These are phyloP conservation scores for Pangasius sanitwongsei DNA, from an alignment of 2,797 vertebrate species.

Conservation along the genomic window DNA sequence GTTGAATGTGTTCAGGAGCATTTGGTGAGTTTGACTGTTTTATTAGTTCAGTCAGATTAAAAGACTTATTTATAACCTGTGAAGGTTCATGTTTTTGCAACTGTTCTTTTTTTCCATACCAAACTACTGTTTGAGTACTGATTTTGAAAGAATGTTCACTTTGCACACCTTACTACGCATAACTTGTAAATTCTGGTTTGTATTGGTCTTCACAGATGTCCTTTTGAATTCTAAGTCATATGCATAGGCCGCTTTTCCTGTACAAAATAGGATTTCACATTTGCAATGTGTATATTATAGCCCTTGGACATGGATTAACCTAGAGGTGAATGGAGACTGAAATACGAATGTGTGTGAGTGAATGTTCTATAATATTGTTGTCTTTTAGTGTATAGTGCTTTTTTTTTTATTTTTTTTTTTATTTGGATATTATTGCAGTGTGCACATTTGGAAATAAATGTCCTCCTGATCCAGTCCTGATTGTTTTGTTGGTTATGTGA, in stretches of 20 bases:
- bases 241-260: constrained; percentile 29
- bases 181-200: background rate
- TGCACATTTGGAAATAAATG: constrained; percentile 35
- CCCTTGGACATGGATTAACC: constrained; percentile 12
- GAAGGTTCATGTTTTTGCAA: background rate
- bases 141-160: background rate
- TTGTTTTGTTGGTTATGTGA: constrained; percentile 22
- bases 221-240: constrained; percentile 21
- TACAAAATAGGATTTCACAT: constrained; percentile 12
- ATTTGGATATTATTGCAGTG: background rate
- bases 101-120: background rate
- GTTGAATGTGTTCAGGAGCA: background rate
- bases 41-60: constrained; percentile 4
- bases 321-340: background rate
- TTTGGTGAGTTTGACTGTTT: constrained; percentile 45
- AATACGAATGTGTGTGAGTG: background rate
- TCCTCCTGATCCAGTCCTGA: background rate
- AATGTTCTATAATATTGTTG: background rate
- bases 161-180: background rate
- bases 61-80: background rate
- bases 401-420: background rate
- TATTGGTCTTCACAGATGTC: background rate
- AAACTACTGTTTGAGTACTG: background rate
- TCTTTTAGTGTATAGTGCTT: background rate
- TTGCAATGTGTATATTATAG: constrained; percentile 31